Evolutionary conservation across 2,113 vertebrate genomes (phyloP), one percentile per base, ranked within the genome.

Genomic region (Anhinga rufa): DNA sequence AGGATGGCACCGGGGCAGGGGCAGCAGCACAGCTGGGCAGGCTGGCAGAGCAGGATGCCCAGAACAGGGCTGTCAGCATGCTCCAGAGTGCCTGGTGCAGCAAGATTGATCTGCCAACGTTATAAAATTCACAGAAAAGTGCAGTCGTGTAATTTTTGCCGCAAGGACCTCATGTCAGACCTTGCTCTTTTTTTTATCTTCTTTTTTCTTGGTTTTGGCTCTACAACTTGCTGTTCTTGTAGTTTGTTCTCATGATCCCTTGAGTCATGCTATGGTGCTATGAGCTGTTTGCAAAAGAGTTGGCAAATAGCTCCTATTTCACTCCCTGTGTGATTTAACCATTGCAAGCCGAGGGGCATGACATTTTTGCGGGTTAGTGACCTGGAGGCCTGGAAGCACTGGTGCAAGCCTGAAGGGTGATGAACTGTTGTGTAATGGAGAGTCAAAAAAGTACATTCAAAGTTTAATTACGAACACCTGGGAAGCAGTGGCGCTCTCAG

Each of bases 21-120:
- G 26, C 60, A 78, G 49, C 46, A 76, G 46, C 48, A 32, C 1
- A 5, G 68, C 36, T 9, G 7, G 54, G 32, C 10, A 36, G 55
- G 18, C 54, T 44, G 66, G 48, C 29, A 48, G 34, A 81, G 48
- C 38, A 65, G 54, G 26, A 54, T 80, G 76, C 34, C 36, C 51
- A 22, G 65, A 13, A 34, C 51, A 58, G n/a, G 52, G 32, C 18
- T 46, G 51, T 14, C 2, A 0, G 44, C 32, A n/a, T 0, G 0
- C 46, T 79, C 66, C 42, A 25, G 10, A 61, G 36, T 7, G 18
- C 58, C 58, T 61, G 21, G 14, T 61, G 54, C n/a, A 76, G 38
- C 38, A 51, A 65, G 78, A 32, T 5, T 69, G 72, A 25, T 40
- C 48, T 92, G 77, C 38, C 80, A 78, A 5, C 1, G 0, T 87